Percentiles rank a stretch among this genome's conserved stretches.
Conservation (phyloP, 35 echinoderm and acorn worm genomes). For the Heliocidaris tuberculata region DNA sequence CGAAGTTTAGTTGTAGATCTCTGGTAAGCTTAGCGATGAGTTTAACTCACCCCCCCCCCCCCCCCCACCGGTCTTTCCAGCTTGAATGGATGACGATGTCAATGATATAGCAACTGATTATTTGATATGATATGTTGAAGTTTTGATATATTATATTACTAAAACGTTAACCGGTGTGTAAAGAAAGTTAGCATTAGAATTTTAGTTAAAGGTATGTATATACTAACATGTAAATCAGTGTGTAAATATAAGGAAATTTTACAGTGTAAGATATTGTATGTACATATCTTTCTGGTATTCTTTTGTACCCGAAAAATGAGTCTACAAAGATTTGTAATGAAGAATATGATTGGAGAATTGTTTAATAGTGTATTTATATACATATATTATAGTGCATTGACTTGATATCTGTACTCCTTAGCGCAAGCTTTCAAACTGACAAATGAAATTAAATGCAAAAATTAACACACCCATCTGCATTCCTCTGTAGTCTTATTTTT, state of each 20-base stretch:
- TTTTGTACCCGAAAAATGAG: neutral
- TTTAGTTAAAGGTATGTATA: neutral
- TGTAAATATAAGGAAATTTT: neutral
- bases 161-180: neutral
- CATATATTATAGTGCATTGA: neutral
- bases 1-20: too few relatives aligned
- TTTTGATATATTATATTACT: neutral
- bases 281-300: neutral
- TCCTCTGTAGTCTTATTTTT: neutral
- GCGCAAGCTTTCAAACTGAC: neutral
- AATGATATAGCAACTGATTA: neutral
- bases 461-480: neutral
- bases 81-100: neutral
- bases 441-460: constrained; percentile 6
- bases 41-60: neutral
- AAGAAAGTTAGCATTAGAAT: neutral
- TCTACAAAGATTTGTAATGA: neutral
- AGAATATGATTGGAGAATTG: neutral
- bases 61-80: neutral
- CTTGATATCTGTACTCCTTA: neutral
- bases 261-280: neutral
- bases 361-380: neutral
- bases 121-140: neutral
- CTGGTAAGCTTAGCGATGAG: neutral
- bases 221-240: neutral